Conservation (phyloP, 2,888 invertebrate species). For the Chloroclystis v-ata region DNA sequence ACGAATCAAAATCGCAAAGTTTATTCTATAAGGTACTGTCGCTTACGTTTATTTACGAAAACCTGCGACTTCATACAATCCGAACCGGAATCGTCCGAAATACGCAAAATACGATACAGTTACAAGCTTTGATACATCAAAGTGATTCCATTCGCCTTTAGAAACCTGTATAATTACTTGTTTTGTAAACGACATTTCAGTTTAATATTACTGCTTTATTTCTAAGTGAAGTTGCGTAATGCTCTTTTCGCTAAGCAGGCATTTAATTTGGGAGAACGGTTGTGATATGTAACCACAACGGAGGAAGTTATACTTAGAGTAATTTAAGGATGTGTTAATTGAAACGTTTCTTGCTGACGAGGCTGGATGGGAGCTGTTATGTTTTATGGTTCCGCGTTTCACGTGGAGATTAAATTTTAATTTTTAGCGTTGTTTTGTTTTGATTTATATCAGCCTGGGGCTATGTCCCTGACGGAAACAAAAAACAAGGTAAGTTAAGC, state of each 20-base stretch:
- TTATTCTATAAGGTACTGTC: conserved; percentile 14
- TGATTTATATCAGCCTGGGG: no score
- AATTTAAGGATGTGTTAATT: conserved; percentile 1
- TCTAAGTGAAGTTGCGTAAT: conserved; percentile 19
- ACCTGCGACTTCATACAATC: conserved; percentile 29
- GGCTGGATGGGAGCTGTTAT: background rate
- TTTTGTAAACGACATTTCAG: conserved; percentile 24
- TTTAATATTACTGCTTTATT: conserved; percentile 22
- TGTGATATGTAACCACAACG: conserved; percentile 17
- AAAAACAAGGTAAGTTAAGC: no score
- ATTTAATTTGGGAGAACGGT: conserved; percentile 23
- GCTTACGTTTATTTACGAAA: conserved; percentile 22
- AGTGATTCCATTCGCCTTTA: conserved; percentile 33
- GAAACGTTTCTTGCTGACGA: conserved; percentile 3
- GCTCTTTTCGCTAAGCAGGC: conserved; percentile 19
- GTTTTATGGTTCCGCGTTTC: no score
- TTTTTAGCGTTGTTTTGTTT: no score
- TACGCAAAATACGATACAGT: conserved; percentile 22
- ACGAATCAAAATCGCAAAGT: conserved; percentile 10
- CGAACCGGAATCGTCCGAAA: conserved; percentile 37
- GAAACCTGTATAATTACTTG: conserved; percentile 36
- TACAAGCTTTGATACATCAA: conserved; percentile 45
- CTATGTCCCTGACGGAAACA: no score
- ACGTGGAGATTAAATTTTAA: no score
- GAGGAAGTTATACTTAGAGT: conserved; percentile 4